A percentile compares a stretch with the other conserved stretches of the same genome.
Conservation (phyloP, 2,888 invertebrate genomes). For the Corbicula japonica region DNA sequence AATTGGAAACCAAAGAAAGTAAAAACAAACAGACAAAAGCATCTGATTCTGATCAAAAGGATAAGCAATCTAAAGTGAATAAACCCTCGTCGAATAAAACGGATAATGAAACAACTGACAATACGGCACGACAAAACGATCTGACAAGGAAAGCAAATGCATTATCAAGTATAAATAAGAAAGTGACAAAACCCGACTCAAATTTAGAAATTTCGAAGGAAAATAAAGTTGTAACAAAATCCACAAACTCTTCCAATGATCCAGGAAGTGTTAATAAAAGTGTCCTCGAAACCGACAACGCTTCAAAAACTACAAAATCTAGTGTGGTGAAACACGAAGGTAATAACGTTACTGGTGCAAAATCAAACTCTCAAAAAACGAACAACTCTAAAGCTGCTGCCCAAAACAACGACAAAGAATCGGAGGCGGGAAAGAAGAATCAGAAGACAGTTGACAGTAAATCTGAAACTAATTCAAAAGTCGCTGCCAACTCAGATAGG, state of each 20-base stretch:
- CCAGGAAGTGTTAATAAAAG: not conserved
- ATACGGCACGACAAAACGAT: no score
- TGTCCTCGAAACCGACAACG: not conserved
- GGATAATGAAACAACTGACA: not conserved
- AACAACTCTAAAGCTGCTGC: not conserved
- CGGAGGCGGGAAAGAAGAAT: not conserved
- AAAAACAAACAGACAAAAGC: constrained; percentile 17
- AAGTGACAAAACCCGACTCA: constrained; percentile 2
- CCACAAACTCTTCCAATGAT: not conserved
- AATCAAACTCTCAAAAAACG: no score
- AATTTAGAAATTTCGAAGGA: not conserved
- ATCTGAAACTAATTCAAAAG: constrained; percentile 15
- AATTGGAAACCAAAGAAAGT: not conserved
- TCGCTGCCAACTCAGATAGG: not conserved
- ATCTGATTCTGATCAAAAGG: constrained; percentile 1
- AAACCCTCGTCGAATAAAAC: constrained; percentile 4
- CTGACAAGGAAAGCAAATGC: constrained; percentile 10
- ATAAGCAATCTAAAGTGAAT: constrained; percentile 5
- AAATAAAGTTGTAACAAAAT: not conserved
- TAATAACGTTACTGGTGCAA: not conserved
- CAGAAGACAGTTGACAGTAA: not conserved
- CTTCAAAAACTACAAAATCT: not conserved
- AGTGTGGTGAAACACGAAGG: not conserved
- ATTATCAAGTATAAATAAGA: constrained; percentile 26
- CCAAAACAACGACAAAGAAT: constrained; percentile 15